Base-by-base conservation (phyloP, 1,140 invertebrate species). In the Apis laboriosa region DNA sequence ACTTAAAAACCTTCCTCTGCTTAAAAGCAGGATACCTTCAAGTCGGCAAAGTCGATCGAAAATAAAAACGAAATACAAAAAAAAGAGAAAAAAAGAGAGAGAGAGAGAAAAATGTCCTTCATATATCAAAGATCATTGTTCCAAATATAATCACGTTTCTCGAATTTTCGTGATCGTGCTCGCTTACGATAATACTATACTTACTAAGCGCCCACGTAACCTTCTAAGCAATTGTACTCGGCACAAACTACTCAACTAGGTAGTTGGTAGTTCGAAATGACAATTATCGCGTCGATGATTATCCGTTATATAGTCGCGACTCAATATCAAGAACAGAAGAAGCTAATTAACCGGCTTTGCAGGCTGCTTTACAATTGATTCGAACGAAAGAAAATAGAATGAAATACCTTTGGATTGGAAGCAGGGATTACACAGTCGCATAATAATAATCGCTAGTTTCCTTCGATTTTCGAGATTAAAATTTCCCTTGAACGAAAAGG, bases 41-140 rank as follows among this genome's bases (percentile, higher is more conserved):
- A 74, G 51, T 74, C 51, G 60, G 12, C 58, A 51, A 72, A 28
- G 64, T 68, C 76, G 76, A 68, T 55, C 61, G 75, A 66, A 53
- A 28, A 34, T 64, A 13, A 53, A 58, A n/a, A 43, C 34, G 34
- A 43, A 43, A 43, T 43, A 43, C 34, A 34, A 34, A 34, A 34
- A 34, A 4, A 34, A 34, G 34, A 34, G 34, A 43, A 7, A 43
- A 43, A 0, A 3, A 43, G 34, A 43, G 34, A 43, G 5, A 43
- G 5, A 43, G 34, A 43, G 5, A 43, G 0, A 43, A 56, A 17
- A 61, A 28, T 49, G 78, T 74, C 78, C 78, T 66, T 80, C 78
- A 61, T 55, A 51, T n/a, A 28, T 79, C n/a, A 21, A 58, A 43
- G 77, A 79, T 79, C 77, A 17, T 55, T 9, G 24, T 51, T 12